Conservation (phyloP, 1,140 invertebrate species). For the Bombus polaris region DNA sequence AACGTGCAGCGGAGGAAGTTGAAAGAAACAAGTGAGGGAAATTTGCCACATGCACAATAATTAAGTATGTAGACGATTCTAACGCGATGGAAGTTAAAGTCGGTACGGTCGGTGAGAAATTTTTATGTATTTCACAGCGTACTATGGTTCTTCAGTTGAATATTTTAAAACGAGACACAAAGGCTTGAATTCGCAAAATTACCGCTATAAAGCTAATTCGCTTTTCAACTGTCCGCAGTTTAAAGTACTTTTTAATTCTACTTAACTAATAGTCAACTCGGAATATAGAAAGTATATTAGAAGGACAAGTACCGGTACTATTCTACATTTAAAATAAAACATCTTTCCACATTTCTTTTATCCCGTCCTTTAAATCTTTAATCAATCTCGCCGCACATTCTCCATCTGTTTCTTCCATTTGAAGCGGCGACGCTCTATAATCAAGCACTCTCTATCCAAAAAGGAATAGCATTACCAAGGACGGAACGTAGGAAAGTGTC, state of each 20-base stretch:
- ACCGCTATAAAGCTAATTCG: background rate
- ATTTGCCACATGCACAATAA: background rate
- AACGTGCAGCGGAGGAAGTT: background rate
- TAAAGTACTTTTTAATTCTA: background rate
- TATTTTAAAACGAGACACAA: background rate
- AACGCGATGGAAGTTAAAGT: background rate
- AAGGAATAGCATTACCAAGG: background rate
- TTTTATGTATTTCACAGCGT: background rate
- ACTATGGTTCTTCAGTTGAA: background rate
- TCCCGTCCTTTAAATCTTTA: background rate
- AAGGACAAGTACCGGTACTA: background rate
- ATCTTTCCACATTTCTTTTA: background rate
- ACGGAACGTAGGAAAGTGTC: background rate
- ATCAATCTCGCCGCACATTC: background rate
- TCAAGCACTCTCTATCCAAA: background rate
- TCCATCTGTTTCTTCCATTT: background rate
- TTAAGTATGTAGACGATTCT: background rate
- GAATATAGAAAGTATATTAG: background rate
- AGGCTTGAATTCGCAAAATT: background rate
- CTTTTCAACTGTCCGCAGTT: background rate
- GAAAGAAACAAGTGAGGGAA: background rate
- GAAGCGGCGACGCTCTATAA: background rate
- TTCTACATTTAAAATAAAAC: background rate
- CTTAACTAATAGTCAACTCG: background rate
- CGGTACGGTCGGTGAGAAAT: background rate